These are phyloP conservation scores for Lynx canadensis DNA, from an alignment of 2,113 vertebrate species.

Conservation along the genomic window DNA sequence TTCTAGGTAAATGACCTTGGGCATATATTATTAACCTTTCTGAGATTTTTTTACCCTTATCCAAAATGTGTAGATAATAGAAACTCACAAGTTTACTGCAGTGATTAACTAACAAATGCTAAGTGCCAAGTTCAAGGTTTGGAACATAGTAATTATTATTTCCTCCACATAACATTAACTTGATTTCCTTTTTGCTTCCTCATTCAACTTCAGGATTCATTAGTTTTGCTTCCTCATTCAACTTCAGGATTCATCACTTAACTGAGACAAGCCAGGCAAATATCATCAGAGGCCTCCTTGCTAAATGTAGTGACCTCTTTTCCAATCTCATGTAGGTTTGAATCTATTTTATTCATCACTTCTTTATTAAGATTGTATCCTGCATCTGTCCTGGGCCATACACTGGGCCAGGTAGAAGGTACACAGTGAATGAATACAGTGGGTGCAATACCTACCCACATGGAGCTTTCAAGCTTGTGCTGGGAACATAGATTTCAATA, in stretches of 20 bases:
- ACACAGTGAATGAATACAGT: background rate
- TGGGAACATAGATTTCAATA: background rate
- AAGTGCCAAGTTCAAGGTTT: background rate
- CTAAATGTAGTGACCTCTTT: background rate
- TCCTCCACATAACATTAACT: background rate
- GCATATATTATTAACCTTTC: background rate
- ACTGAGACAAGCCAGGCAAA: background rate
- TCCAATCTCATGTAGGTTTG: background rate
- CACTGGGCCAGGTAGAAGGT: background rate
- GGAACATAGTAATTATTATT: background rate
- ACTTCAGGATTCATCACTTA: background rate
- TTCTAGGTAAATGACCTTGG: background rate
- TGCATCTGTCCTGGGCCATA: background rate
- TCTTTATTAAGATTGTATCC: background rate
- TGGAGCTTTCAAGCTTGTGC: background rate
- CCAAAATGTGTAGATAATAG: background rate
- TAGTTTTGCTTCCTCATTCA: background rate
- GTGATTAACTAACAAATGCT: background rate
- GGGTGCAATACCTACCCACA: background rate
- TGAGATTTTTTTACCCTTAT: background rate
- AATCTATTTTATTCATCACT: background rate
- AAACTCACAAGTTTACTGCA: background rate
- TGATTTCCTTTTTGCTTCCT: background rate
- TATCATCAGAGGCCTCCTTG: background rate
- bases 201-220: background rate